These are phyloP conservation scores for Eleginops maclovinus DNA, from an alignment of 2,113 vertebrate species.

Conservation along the genomic window DNA sequence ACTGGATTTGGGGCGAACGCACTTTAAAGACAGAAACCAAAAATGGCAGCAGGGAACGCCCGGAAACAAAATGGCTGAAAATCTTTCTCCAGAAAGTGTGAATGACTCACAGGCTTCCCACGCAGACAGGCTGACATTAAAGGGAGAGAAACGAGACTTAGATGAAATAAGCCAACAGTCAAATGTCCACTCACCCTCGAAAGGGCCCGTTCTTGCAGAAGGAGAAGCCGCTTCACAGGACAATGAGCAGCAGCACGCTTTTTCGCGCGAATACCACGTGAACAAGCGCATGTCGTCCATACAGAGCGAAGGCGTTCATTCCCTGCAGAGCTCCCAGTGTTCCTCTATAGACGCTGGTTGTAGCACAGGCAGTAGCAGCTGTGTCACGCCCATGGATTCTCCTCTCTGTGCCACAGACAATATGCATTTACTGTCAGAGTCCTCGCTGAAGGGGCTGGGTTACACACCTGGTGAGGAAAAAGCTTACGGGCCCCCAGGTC, in stretches of 20 bases:
- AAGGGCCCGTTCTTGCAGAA: constrained; percentile 84
- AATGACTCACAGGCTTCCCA: constrained; percentile 85
- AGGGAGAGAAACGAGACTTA: constrained; percentile 82
- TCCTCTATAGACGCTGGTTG: constrained; percentile 97
- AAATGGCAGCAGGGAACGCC: constrained; percentile 86
- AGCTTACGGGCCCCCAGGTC: constrained; percentile 84
- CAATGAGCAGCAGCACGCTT: constrained; percentile 81
- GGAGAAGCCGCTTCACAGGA: constrained; percentile 73
- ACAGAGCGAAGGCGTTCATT: constrained; percentile 93
- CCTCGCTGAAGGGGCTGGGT: constrained; percentile 85
- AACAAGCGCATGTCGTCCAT: constrained; percentile 95
- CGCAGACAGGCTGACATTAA: constrained; percentile 84
- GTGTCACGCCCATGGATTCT: constrained; percentile 92
- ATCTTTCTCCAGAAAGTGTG: constrained; percentile 82
- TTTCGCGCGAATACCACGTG: constrained; percentile 89
- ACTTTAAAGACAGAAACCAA: constrained; percentile 90
- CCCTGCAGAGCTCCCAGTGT: constrained; percentile 95
- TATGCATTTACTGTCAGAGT: constrained; percentile 89
- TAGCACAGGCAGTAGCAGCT: constrained; percentile 93
- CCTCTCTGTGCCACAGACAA: constrained; percentile 90
- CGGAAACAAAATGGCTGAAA: constrained; percentile 86
- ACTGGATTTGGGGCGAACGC: constrained; percentile 93
- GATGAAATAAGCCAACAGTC: constrained; percentile 80
- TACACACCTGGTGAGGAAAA: constrained; percentile 89
- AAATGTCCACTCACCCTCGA: constrained; percentile 86